Conservation (phyloP, 92 coral and sea anemone species). For the Epizoanthus fatuus region DNA sequence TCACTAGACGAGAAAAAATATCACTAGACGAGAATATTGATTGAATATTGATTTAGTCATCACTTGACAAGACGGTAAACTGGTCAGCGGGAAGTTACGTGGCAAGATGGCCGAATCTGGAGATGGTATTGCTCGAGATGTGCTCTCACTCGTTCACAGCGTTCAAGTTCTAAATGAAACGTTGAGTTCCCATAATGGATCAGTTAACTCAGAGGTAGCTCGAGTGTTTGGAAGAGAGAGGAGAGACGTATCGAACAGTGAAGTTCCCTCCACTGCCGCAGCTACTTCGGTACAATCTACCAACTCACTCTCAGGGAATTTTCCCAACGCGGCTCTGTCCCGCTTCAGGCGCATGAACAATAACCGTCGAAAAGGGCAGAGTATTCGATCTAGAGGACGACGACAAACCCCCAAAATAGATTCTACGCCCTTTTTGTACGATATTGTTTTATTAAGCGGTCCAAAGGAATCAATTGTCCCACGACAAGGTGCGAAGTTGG, state of each 20-base stretch:
- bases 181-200: too few relatives aligned
- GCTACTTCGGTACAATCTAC: slow-evolving; percentile 4
- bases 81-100: too few relatives aligned
- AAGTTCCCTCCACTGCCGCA: slow-evolving; percentile 3
- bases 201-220: neutral
- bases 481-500: slow-evolving; percentile 39
- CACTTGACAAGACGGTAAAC: too few relatives aligned
- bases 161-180: too few relatives aligned
- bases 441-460: slow-evolving; percentile 48
- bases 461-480: slow-evolving; percentile 46
- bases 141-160: too few relatives aligned
- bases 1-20: too few relatives aligned
- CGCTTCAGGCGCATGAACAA: slow-evolving; percentile 31
- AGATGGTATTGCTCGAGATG: too few relatives aligned
- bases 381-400: too few relatives aligned
- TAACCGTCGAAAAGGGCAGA: slow-evolving; percentile 31
- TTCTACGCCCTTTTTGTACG: slow-evolving; percentile 57
- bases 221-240: slow-evolving; percentile 33
- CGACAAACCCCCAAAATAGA: neutral
- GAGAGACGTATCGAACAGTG: slow-evolving; percentile 20
- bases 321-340: slow-evolving; percentile 18
- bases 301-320: slow-evolving; percentile 8
- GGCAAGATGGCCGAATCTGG: too few relatives aligned
- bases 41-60: too few relatives aligned
- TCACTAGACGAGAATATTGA: too few relatives aligned